Base-by-base conservation (phyloP, 2,888 invertebrate genomes). In the Heliconius sara region DNA sequence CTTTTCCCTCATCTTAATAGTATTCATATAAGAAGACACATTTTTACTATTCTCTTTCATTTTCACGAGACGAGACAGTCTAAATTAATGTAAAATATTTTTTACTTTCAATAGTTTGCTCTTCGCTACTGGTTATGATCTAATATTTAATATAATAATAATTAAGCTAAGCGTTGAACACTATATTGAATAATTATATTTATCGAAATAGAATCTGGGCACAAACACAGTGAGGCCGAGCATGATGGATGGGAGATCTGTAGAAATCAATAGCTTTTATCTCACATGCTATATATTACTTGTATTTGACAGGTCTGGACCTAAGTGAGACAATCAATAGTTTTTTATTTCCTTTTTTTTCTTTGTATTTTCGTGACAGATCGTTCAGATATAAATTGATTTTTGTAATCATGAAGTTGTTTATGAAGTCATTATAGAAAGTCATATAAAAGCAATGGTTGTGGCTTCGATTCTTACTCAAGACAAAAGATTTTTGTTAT, bases 241-340 rank as follows among this genome's bases (percentile, higher is more conserved):
- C 57, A 39, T 73, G 73, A 73, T 39, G 73, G 73, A 73, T 73
- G 34, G 34, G 9, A 6, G 30, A 9, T 60, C 16, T 47, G 13
- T n/a, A n/a, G 72, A 60, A 73, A 73, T 60, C 73, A 73, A 73
- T 73, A 60, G 34, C 60, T 73, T 70, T 73, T 60, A 73, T 73
- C 34, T 73, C 25, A 60, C 34, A 34, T n/a, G 25, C n/a, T 60
- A 57, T 39, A 73, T 73, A 73, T 73, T 60, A 60, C 34, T 39
- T 73, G n/a, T 34, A 57, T 39, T 57, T 73, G 73, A 73, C 60
- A 73, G 73, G 34, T 39, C 60, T 25, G 60, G 60, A 39, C 73
- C 60, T 73, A 73, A 73, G n/a, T 73, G 34, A 60, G 70, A 60
- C 34, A 25, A 73, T 73, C 57, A 16, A 25, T 73, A 60, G 72